Evolutionary conservation across 1,140 invertebrate genomes (phyloP).

Genomic region (Tetramorium parvispinum): DNA sequence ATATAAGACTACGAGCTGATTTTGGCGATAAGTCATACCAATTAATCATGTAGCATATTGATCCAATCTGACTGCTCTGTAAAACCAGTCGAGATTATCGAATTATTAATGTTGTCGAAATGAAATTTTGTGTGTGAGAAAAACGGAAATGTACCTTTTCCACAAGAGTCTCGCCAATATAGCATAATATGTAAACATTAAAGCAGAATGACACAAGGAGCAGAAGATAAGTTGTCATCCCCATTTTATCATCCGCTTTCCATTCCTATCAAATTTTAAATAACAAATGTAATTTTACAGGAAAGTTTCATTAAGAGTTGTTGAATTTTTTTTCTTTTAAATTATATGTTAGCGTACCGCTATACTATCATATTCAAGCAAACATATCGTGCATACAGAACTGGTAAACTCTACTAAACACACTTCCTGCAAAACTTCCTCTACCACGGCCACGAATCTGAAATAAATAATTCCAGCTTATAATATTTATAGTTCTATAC

Average conservation of each 20-base stretch:
- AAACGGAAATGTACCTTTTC: constrained; percentile 67
- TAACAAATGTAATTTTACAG: not conserved
- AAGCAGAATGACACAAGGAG: constrained; percentile 73
- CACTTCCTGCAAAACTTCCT: constrained; percentile 69
- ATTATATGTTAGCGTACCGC: constrained; percentile 62
- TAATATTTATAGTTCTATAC: not conserved
- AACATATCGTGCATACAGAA: constrained; percentile 74
- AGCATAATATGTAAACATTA: constrained; percentile 78
- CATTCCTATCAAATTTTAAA: constrained; percentile 69
- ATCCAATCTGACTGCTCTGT: constrained; percentile 70
- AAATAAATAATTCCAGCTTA: constrained; percentile 8
- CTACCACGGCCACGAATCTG: constrained; percentile 69
- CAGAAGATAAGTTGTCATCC: constrained; percentile 63
- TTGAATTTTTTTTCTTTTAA: not conserved
- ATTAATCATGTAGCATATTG: constrained; percentile 65
- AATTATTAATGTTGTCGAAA: not conserved
- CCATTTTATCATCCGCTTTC: constrained; percentile 64
- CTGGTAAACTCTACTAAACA: constrained; percentile 75
- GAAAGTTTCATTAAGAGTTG: not conserved
- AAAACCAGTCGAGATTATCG: not conserved
- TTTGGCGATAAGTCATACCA: too few relatives aligned
- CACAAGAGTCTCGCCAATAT: constrained; percentile 73
- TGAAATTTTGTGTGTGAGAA: not conserved
- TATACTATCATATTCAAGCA: constrained; percentile 76
- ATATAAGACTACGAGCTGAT: too few relatives aligned